These are phyloP conservation scores for Lateolabrax maculatus DNA, from an alignment of 2,797 vertebrate genomes.

Conservation along the genomic window DNA sequence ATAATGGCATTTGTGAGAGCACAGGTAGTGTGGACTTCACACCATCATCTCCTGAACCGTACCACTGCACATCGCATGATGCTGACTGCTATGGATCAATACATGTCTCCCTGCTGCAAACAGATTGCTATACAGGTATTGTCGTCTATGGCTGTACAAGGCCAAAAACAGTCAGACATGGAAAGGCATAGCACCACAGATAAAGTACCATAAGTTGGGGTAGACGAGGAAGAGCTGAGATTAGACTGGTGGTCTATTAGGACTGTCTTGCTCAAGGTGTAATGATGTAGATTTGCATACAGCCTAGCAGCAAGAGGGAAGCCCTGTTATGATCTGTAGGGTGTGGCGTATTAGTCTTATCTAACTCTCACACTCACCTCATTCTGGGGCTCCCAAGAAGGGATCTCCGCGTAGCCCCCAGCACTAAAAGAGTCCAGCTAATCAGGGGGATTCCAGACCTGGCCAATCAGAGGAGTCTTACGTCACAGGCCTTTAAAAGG, in stretches of 20 bases:
- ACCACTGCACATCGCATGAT: constrained; percentile 33
- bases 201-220: constrained; percentile 37
- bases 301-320: constrained; percentile 63
- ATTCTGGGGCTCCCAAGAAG: constrained; percentile 70
- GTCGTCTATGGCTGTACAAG: constrained; percentile 46
- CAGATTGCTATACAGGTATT: constrained; percentile 34
- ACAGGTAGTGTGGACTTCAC: constrained; percentile 28
- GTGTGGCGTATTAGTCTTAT: constrained; percentile 81
- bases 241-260: constrained; percentile 41
- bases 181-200: constrained; percentile 60
- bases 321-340: constrained; percentile 68
- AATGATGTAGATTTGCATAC: constrained; percentile 44
- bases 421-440: constrained; percentile 41
- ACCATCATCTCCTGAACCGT: constrained; percentile 29
- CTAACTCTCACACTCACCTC: constrained; percentile 73
- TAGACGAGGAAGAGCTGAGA: constrained; percentile 62
- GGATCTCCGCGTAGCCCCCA: constrained; percentile 49
- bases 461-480: constrained; percentile 58
- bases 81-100: constrained; percentile 53
- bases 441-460: constrained; percentile 58
- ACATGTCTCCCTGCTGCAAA: constrained; percentile 44
- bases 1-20: constrained; percentile 37
- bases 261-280: constrained; percentile 43
- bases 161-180: constrained; percentile 43
- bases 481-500: constrained; percentile 42